phyloP scores from a whole-genome alignment of 2,888 invertebrate species.

The Cephonodes hylas region DNA sequence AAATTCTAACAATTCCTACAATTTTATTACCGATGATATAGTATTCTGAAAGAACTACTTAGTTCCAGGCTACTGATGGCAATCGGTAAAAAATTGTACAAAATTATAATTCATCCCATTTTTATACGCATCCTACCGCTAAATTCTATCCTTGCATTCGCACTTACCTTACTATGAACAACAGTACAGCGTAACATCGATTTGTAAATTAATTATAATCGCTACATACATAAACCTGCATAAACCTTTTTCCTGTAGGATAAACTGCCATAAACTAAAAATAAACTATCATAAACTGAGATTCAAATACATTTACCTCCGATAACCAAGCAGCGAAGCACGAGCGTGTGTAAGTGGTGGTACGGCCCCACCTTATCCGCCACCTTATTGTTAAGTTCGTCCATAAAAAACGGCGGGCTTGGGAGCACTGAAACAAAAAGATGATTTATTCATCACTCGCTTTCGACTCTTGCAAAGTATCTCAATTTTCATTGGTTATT shows the following conservation, averaged over 20 bases:
- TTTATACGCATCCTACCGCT: too few relatives aligned
- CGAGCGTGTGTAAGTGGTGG: conserved; percentile 80
- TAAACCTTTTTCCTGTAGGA: neutral
- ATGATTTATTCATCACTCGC: neutral
- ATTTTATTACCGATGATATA: too few relatives aligned
- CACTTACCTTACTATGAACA: neutral
- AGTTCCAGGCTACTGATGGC: too few relatives aligned
- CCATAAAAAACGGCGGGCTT: conserved; percentile 74
- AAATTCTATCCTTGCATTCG: too few relatives aligned
- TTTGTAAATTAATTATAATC: neutral
- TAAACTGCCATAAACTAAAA: neutral
- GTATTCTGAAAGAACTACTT: too few relatives aligned
- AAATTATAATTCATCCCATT: too few relatives aligned
- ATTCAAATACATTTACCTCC: conserved; percentile 64
- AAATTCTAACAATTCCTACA: too few relatives aligned
- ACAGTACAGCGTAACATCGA: neutral
- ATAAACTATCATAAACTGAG: neutral
- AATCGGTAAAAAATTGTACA: too few relatives aligned
- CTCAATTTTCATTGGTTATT: too few relatives aligned
- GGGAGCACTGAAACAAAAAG: conserved; percentile 64
- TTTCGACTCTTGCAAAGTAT: neutral
- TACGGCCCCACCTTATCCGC: conserved; percentile 76
- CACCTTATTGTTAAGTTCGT: conserved; percentile 71
- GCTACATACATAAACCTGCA: neutral
- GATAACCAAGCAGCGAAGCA: conserved; percentile 79